Percentiles rank a stretch among this genome's conserved stretches.
Conservation (phyloP, 1,140 invertebrate species). For the Zophobas morio region DNA sequence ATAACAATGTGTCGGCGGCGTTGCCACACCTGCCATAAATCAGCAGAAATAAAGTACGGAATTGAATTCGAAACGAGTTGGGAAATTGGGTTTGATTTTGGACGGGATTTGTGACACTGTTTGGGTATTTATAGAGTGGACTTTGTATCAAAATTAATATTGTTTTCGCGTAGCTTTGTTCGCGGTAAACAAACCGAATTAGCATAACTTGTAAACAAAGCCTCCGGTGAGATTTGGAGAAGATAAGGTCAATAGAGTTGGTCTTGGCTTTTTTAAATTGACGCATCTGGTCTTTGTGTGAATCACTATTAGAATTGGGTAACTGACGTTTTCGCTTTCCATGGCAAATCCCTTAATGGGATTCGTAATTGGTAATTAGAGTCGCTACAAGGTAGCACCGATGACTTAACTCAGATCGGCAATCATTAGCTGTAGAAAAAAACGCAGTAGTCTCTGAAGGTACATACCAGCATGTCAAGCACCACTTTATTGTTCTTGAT, state of each 20-base stretch:
- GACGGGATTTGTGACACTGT: too few relatives aligned
- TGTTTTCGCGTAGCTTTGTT: too few relatives aligned
- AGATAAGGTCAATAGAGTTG: neutral
- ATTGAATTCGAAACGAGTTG: neutral
- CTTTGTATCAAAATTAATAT: too few relatives aligned
- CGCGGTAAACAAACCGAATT: neutral
- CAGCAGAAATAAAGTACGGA: neutral
- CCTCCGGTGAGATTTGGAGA: neutral
- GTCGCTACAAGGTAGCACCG: slow-evolving; percentile 5
- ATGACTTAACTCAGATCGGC: slow-evolving; percentile 10
- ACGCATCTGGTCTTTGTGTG: too few relatives aligned
- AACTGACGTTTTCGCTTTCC: too few relatives aligned
- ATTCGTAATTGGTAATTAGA: too few relatives aligned
- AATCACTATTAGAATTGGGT: too few relatives aligned
- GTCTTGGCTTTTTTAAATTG: neutral
- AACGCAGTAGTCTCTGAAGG: neutral
- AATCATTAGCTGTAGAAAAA: slow-evolving; percentile 30
- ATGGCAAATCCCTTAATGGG: neutral
- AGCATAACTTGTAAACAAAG: neutral
- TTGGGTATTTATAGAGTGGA: too few relatives aligned
- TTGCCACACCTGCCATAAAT: slow-evolving; percentile 2
- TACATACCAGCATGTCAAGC: slow-evolving; percentile 44
- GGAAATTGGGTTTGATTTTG: neutral
- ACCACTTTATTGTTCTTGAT: slow-evolving; percentile 17
- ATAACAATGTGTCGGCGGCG: neutral